A percentile compares a stretch with the other conserved stretches of the same genome.
Conservation (phyloP, 1,140 invertebrate species). For the Solen grandis region DNA sequence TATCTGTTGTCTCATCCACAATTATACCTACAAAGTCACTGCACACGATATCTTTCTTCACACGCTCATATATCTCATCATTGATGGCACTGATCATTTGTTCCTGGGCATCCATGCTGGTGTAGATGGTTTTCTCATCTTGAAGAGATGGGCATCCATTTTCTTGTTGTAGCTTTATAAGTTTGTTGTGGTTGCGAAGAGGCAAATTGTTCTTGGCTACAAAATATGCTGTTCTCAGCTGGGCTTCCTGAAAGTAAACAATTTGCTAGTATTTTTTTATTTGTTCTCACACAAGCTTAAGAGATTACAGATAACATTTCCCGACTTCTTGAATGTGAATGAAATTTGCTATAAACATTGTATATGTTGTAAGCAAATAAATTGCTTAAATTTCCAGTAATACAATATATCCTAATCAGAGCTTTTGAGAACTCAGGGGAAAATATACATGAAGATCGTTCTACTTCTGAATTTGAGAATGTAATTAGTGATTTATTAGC, state of each 20-base stretch:
- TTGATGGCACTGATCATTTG: constrained; percentile 13
- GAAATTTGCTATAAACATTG: too few species aligned
- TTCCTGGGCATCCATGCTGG: background rate
- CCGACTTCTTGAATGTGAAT: too few species aligned
- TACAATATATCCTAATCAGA: too few species aligned
- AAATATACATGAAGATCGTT: too few species aligned
- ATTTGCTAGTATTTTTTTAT: too few species aligned
- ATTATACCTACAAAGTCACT: constrained; percentile 47
- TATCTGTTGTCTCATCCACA: constrained; percentile 38
- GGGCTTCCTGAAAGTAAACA: constrained; percentile 27
- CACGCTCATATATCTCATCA: background rate
- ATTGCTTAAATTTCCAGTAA: too few species aligned
- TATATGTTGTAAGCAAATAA: too few species aligned
- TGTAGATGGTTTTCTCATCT: constrained; percentile 1
- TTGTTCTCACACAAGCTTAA: too few species aligned
- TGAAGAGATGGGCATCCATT: background rate
- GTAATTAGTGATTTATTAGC: too few species aligned
- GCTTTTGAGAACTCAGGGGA: too few species aligned
- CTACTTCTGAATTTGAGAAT: too few species aligned
- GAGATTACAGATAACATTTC: too few species aligned
- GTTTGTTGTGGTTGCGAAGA: constrained; percentile 1
- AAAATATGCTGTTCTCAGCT: constrained; percentile 18
- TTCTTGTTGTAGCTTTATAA: constrained; percentile 13
- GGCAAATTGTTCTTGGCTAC: constrained; percentile 16
- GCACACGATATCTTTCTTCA: background rate